Conservation (phyloP, 2,888 invertebrate genomes). For the Cataglyphis altisquamis region DNA sequence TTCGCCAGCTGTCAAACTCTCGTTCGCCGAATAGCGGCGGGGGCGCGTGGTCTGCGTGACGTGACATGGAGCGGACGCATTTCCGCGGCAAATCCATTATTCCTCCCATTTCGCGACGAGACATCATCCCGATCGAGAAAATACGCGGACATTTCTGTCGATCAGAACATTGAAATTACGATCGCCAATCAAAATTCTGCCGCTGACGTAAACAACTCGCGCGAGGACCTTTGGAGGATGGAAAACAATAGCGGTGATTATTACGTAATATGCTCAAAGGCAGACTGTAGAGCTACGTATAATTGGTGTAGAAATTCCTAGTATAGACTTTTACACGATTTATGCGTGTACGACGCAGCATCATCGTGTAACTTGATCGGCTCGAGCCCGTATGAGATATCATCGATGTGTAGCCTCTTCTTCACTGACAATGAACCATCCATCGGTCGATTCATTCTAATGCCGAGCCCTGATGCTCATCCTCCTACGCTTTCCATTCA, state of each 20-base stretch:
- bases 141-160: constrained; percentile 11
- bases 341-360: neutral
- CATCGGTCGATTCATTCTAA: constrained; percentile 25
- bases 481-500: neutral
- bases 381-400: constrained; percentile 13
- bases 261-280: neutral
- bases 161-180: constrained; percentile 3
- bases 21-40: constrained; percentile 23
- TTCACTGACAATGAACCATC: neutral
- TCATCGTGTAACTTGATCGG: constrained; percentile 26
- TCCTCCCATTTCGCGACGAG: neutral
- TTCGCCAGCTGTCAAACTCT: constrained; percentile 58
- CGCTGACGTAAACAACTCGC: neutral
- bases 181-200: neutral
- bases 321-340: neutral
- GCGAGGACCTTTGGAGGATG: neutral
- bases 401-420: constrained; percentile 7
- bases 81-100: constrained; percentile 41
- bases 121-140: constrained; percentile 18
- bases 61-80: constrained; percentile 20
- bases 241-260: neutral
- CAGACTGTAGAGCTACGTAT: neutral
- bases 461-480: neutral
- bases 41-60: neutral
- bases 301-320: constrained; percentile 1